phyloP scores from a whole-genome alignment of 2,113 vertebrate genomes.

The Ginglymostoma cirratum region DNA sequence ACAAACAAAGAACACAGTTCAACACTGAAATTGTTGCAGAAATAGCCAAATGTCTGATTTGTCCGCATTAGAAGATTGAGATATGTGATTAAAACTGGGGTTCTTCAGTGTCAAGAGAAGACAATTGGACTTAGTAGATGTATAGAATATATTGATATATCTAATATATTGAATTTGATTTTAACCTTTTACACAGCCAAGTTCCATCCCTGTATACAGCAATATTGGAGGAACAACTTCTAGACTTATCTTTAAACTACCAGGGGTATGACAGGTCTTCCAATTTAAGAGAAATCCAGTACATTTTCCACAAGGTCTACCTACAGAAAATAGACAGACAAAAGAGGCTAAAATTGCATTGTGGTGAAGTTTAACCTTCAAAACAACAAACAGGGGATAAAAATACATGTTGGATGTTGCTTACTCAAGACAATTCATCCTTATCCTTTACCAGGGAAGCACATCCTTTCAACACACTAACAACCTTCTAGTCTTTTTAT shows the following conservation, averaged over 20 bases:
- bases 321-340: not conserved
- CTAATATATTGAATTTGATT: no score
- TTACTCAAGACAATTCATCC: not conserved
- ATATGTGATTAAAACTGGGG: not conserved
- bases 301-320: not conserved
- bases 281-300: not conserved
- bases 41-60: not conserved
- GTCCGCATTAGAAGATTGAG: not conserved
- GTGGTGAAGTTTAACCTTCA: not conserved
- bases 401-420: not conserved
- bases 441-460: not conserved
- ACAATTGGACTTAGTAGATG: not conserved
- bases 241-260: not conserved
- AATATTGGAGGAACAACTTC: not conserved
- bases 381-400: not conserved
- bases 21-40: not conserved
- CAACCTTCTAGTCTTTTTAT: not conserved
- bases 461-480: not conserved
- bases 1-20: not conserved
- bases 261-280: not conserved
- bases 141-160: not conserved
- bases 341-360: not conserved
- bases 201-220: no score
- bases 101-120: not conserved
- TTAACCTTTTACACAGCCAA: no score